These are phyloP conservation scores for Xenus cinereus DNA, from an alignment of 2,113 vertebrate genomes.

Conservation along the genomic window DNA sequence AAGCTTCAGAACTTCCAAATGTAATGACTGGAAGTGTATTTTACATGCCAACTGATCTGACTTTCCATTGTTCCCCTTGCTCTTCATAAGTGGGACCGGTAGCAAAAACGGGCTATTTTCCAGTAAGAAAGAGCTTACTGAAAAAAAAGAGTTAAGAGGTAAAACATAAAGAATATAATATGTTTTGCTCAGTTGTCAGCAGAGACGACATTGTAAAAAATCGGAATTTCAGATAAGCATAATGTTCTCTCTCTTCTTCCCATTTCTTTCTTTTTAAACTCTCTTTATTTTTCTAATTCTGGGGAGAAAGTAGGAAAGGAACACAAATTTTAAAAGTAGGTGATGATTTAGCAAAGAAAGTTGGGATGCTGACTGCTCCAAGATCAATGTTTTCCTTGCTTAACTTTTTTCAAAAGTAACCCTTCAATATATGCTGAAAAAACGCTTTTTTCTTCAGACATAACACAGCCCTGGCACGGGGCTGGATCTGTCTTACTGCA, in stretches of 20 bases:
- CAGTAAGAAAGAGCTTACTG: not conserved
- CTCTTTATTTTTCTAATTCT: not conserved
- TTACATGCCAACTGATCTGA: not conserved
- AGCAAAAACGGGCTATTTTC: not conserved
- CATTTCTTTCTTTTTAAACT: not conserved
- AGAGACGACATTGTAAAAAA: not conserved
- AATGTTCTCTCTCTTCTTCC: not conserved
- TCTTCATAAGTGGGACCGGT: not conserved
- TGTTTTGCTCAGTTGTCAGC: not conserved
- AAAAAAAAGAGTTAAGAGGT: not conserved
- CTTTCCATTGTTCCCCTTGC: not conserved
- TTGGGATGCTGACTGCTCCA: not conserved
- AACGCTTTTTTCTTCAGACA: not conserved
- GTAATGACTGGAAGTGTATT: not conserved
- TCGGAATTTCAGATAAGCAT: accelerated
- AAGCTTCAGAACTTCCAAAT: not conserved
- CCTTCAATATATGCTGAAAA: not conserved
- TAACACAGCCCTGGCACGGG: accelerated
- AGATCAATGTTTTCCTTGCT: not conserved
- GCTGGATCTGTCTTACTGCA: not conserved
- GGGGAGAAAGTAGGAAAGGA: not conserved
- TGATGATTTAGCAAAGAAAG: not conserved
- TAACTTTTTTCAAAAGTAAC: not conserved
- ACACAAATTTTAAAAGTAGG: not conserved
- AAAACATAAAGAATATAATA: not conserved